Evolutionary conservation across 37 sponge, comb jelly and placozoan genomes (phyloP).

Genomic region (Beroe ovata): DNA sequence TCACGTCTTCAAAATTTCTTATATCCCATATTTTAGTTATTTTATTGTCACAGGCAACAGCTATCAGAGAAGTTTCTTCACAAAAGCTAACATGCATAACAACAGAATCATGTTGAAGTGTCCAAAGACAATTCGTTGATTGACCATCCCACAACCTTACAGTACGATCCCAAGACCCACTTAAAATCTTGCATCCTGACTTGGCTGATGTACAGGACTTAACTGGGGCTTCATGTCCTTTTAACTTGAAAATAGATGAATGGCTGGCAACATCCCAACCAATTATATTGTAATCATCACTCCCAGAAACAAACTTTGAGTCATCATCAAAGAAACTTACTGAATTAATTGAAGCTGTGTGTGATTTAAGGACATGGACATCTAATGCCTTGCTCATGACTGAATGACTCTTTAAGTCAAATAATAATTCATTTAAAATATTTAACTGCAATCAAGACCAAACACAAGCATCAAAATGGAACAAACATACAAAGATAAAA

Average conservation of each 20-base stretch:
- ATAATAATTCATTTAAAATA: too few species aligned
- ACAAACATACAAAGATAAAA: too few species aligned
- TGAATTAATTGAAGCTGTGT: constrained; percentile 1
- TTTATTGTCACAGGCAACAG: constrained; percentile 53
- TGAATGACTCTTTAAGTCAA: too few species aligned
- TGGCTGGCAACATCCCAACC: constrained; percentile 27
- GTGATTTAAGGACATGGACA: constrained; percentile 58
- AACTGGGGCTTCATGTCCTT: constrained; percentile 50
- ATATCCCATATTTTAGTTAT: constrained; percentile 40
- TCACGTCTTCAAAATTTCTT: constrained; percentile 27
- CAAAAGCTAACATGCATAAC: constrained; percentile 1
- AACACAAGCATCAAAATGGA: too few species aligned
- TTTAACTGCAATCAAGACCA: too few species aligned
- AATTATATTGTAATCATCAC: constrained; percentile 26
- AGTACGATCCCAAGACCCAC: constrained; percentile 64
- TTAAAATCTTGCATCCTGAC: neutral
- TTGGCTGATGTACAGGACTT: constrained; percentile 19
- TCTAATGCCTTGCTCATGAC: constrained; percentile 39
- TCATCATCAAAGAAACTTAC: constrained; percentile 44
- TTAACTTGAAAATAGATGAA: constrained; percentile 19
- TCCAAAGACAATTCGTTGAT: constrained; percentile 45
- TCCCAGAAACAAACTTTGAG: constrained; percentile 22
- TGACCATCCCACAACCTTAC: constrained; percentile 24
- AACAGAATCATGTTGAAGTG: constrained; percentile 39
- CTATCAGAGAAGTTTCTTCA: constrained; percentile 43